Percentiles rank a stretch among this genome's conserved stretches.
phyloP scores from a whole-genome alignment of 1,140 invertebrate species.

The Phymorhynchus buccinoides region DNA sequence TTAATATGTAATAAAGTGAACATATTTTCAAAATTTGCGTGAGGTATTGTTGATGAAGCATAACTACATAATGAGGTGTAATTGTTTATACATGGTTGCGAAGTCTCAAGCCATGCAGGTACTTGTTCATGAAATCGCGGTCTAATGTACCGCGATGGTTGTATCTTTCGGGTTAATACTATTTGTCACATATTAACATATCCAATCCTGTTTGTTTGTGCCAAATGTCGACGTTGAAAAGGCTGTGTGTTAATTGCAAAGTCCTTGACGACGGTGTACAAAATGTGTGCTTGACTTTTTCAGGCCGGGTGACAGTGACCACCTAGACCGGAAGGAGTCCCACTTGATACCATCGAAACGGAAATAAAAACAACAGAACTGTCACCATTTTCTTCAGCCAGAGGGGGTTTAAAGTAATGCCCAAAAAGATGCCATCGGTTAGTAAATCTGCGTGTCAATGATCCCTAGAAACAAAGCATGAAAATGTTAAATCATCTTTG shows the following conservation, averaged over 20 bases:
- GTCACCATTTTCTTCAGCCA: background rate
- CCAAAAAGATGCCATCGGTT: constrained; percentile 30
- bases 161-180: background rate
- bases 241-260: background rate
- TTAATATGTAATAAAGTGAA: too few species aligned
- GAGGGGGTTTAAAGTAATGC: constrained; percentile 20
- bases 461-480: too few species aligned
- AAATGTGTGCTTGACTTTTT: constrained; percentile 8
- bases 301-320: constrained; percentile 12
- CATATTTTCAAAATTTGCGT: too few species aligned
- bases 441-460: constrained; percentile 9
- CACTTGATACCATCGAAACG: background rate
- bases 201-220: background rate
- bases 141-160: background rate
- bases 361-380: background rate
- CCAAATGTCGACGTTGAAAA: background rate
- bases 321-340: constrained; percentile 12
- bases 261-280: constrained; percentile 18
- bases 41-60: too few species aligned
- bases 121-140: constrained; percentile 9
- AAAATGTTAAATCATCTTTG: too few species aligned
- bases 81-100: constrained; percentile 40
- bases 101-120: constrained; percentile 27
- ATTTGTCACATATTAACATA: background rate
- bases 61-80: constrained; percentile 11